Evolutionary conservation across 1,140 invertebrate species (phyloP).

Genomic region (Eueides isabella): DNA sequence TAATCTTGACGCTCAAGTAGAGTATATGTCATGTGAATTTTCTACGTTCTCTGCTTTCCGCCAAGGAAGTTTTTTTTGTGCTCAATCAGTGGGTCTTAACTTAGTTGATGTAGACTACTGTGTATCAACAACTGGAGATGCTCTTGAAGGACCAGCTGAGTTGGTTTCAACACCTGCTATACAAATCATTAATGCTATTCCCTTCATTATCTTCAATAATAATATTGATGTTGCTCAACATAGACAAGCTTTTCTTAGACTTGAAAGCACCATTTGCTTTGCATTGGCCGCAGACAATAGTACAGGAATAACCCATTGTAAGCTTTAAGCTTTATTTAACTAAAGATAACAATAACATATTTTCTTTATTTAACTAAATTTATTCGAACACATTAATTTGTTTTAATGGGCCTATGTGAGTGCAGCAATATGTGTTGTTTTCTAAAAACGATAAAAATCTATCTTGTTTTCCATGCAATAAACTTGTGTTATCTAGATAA

Average conservation of each 20-base stretch:
- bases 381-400: no score
- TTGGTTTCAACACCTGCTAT: constrained; percentile 45
- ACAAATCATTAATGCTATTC: constrained; percentile 59
- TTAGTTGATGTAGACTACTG: constrained; percentile 59
- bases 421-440: not conserved
- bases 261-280: constrained; percentile 56
- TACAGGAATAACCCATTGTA: constrained; percentile 51
- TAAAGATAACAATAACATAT: no score
- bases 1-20: constrained; percentile 35
- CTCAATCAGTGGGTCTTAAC: constrained; percentile 47
- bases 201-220: constrained; percentile 62
- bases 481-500: not conserved
- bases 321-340: not conserved
- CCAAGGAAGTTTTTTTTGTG: constrained; percentile 54
- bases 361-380: no score
- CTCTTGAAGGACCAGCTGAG: constrained; percentile 49
- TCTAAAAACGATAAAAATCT: no score
- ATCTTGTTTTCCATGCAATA: not conserved
- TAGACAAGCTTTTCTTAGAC: constrained; percentile 38
- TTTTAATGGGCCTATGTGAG: not conserved
- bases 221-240: constrained; percentile 41
- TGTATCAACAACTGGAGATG: constrained; percentile 48
- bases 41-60: constrained; percentile 47
- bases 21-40: constrained; percentile 73
- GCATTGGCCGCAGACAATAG: constrained; percentile 53